Evolutionary conservation across 1,140 invertebrate genomes (phyloP).

Genomic region (Megathymus violae): DNA sequence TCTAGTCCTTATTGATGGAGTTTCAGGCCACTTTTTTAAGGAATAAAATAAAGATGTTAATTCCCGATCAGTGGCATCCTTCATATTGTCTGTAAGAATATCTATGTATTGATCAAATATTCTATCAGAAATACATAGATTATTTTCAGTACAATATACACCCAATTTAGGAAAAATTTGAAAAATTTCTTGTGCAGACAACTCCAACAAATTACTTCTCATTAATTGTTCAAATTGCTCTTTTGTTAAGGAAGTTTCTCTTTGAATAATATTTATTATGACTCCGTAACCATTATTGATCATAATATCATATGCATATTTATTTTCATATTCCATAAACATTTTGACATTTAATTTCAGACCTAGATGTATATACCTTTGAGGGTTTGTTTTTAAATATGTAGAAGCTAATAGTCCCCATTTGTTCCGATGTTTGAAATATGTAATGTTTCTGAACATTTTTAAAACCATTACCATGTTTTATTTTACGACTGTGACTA

Average conservation of each 20-base stretch:
- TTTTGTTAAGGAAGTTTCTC: conserved; percentile 33
- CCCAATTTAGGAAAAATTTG: conserved; percentile 66
- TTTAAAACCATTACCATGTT: conserved; percentile 14
- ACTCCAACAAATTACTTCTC: conserved; percentile 53
- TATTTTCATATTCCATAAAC: conserved; percentile 70
- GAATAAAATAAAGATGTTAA: conserved; percentile 70
- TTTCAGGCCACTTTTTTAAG: conserved; percentile 71
- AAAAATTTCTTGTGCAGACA: conserved; percentile 58
- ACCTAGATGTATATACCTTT: conserved; percentile 43
- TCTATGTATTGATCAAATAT: conserved; percentile 78
- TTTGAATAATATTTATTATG: conserved; percentile 42
- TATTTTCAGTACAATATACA: conserved; percentile 66
- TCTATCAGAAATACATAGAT: conserved; percentile 67
- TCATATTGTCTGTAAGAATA: conserved; percentile 73
- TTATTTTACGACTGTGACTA: conserved; percentile 7
- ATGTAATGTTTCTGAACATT: conserved; percentile 33
- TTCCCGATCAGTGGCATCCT: conserved; percentile 75
- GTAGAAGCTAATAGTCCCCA: background rate
- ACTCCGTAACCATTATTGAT: conserved; percentile 61
- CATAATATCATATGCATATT: conserved; percentile 70
- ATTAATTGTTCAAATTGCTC: conserved; percentile 52
- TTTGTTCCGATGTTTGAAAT: conserved; percentile 32
- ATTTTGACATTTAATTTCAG: conserved; percentile 52
- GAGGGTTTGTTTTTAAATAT: conserved; percentile 31
- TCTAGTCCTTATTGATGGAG: conserved; percentile 66